Evolutionary conservation across 2,797 vertebrate genomes (phyloP).

Genomic region (Sarcophilus harrisii): DNA sequence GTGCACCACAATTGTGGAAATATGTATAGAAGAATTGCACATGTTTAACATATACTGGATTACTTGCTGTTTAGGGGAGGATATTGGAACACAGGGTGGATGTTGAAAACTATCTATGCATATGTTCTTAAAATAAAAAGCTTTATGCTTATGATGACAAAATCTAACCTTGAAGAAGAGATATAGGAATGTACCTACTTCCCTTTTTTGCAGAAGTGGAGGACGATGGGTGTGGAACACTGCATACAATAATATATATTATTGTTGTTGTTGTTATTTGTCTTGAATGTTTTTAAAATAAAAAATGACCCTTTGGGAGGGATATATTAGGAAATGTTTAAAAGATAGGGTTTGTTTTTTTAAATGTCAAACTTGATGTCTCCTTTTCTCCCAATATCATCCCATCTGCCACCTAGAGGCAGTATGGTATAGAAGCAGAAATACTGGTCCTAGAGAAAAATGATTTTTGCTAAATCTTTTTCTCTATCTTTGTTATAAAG

Average conservation of each 20-base stretch:
- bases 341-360: background rate
- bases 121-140: too few relatives aligned
- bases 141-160: background rate
- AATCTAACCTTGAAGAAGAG: background rate
- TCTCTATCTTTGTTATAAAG: background rate
- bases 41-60: too few relatives aligned
- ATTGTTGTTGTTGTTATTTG: background rate
- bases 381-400: background rate
- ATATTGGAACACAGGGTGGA: too few relatives aligned
- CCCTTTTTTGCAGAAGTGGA: background rate
- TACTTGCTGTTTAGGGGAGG: too few relatives aligned
- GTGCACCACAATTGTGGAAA: too few relatives aligned
- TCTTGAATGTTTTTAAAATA: background rate
- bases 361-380: background rate
- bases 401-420: background rate
- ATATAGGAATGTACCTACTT: background rate
- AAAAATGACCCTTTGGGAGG: background rate
- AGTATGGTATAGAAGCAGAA: background rate
- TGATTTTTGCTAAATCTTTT: background rate
- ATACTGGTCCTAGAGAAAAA: background rate
- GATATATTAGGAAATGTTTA: background rate
- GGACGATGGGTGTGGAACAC: background rate
- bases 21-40: too few relatives aligned
- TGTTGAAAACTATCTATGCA: too few relatives aligned
- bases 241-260: background rate